Percentiles rank a stretch among this genome's conserved stretches.
Conservation (phyloP, 2,113 vertebrate species). For the Strix uralensis region DNA sequence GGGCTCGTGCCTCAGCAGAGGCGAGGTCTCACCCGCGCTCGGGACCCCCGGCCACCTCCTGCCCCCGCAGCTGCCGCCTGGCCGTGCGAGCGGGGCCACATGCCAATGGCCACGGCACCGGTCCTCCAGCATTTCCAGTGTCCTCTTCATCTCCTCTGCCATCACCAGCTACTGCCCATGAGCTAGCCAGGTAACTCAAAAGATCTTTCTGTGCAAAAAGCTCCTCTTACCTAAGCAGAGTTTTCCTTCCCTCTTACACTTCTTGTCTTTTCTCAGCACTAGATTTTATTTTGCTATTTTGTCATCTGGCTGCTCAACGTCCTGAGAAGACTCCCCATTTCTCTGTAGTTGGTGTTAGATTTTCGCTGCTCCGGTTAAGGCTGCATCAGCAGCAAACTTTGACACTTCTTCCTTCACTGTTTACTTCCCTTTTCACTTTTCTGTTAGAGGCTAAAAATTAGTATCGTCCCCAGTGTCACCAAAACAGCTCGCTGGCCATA, state of each 20-base stretch:
- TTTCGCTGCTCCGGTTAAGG: background rate
- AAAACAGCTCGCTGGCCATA: rapidly evolving
- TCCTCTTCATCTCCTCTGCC: background rate
- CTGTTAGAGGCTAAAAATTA: background rate
- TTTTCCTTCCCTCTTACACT: background rate
- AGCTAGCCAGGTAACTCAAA: background rate
- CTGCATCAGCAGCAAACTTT: background rate
- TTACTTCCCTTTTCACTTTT: background rate
- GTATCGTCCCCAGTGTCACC: rapidly evolving
- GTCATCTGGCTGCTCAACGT: background rate
- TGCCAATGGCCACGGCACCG: rapidly evolving
- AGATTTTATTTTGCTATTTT: background rate
- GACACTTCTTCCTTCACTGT: background rate
- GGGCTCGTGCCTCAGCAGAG: rapidly evolving
- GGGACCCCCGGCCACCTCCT: background rate
- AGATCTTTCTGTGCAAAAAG: no score
- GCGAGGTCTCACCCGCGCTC: rapidly evolving
- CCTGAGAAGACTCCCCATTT: background rate
- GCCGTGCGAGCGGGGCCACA: rapidly evolving
- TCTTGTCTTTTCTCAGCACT: background rate
- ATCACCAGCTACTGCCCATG: background rate
- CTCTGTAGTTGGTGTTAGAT: background rate
- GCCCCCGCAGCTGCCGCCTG: rapidly evolving
- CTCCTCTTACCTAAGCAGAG: background rate
- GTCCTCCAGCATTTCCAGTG: background rate